Evolutionary conservation across 1,140 invertebrate genomes (phyloP).

Genomic region (Trichonephila inaurata): DNA sequence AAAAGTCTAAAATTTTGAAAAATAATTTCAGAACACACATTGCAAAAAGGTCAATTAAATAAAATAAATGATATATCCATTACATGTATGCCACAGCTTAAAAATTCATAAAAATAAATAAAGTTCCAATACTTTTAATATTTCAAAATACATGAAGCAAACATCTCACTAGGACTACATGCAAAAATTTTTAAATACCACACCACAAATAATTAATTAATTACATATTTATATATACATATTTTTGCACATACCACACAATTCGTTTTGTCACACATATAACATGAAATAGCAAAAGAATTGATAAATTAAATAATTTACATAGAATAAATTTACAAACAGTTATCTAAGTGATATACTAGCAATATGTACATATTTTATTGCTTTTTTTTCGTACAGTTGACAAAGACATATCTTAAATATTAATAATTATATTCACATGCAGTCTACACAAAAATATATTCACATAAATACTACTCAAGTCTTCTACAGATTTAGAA

Average conservation of each 20-base stretch:
- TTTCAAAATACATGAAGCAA: not conserved
- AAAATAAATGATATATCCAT: not conserved
- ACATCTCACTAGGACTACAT: conserved; percentile 12
- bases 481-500: not conserved
- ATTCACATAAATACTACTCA: not conserved
- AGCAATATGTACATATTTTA: not conserved
- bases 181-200: not conserved
- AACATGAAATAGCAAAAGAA: not conserved
- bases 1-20: not conserved
- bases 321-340: not conserved
- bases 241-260: not conserved
- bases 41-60: not conserved
- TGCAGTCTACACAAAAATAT: not conserved
- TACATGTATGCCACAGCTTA: not conserved
- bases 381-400: not conserved
- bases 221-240: not conserved
- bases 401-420: not conserved
- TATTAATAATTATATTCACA: not conserved
- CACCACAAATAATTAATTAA: not conserved
- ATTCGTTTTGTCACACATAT: not conserved
- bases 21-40: not conserved
- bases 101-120: not conserved
- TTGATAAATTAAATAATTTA: not conserved
- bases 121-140: not conserved
- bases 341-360: not conserved